Conservation (phyloP, 2,888 invertebrate species). For the Carterocephalus palaemon region DNA sequence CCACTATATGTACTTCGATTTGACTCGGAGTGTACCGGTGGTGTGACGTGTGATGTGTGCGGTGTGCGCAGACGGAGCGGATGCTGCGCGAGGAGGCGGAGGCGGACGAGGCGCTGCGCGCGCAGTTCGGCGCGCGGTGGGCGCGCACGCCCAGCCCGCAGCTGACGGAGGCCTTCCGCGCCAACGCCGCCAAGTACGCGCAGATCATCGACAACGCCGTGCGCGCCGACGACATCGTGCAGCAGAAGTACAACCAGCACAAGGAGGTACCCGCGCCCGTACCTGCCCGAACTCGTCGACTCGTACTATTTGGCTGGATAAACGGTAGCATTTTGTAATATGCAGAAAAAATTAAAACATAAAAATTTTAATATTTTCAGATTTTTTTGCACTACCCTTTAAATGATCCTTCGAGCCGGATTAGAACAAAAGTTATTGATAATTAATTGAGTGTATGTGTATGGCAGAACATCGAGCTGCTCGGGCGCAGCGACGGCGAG, state of each 20-base stretch:
- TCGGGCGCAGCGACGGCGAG: slow-evolving; percentile 86
- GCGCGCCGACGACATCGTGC: slow-evolving; percentile 88
- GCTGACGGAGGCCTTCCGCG: slow-evolving; percentile 92
- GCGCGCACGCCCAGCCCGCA: slow-evolving; percentile 90
- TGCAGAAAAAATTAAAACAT: no score
- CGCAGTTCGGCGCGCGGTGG: slow-evolving; percentile 97
- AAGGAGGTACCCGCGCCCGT: slow-evolving; percentile 54
- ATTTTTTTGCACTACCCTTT: no score
- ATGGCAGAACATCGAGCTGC: slow-evolving; percentile 85
- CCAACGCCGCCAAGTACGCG: slow-evolving; percentile 94
- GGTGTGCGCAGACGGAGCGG: slow-evolving; percentile 81
- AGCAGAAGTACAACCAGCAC: slow-evolving; percentile 90
- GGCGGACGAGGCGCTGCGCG: slow-evolving; percentile 91
- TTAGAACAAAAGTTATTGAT: no score
- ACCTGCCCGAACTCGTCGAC: neutral
- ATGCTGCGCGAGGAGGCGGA: slow-evolving; percentile 94
- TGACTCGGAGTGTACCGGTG: slow-evolving; percentile 85
- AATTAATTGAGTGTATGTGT: no score
- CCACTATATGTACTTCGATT: no score
- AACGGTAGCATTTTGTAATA: no score
- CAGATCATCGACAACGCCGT: slow-evolving; percentile 95
- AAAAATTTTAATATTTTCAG: no score
- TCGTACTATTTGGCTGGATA: no score
- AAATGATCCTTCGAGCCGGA: no score
- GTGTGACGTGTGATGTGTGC: slow-evolving; percentile 76